phyloP scores from a whole-genome alignment of 1,140 invertebrate genomes.

The Hirudo medicinalis region DNA sequence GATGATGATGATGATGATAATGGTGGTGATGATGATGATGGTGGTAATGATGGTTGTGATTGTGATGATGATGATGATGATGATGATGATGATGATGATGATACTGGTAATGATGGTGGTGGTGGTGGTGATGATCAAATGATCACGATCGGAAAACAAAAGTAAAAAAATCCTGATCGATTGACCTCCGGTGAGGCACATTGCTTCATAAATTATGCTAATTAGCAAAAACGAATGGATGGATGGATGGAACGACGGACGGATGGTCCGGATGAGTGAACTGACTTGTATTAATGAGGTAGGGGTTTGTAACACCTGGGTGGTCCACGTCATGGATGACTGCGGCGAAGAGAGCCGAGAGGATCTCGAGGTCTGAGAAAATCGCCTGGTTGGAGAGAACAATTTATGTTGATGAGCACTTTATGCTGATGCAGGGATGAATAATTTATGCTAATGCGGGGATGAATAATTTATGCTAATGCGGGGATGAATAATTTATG shows the following conservation, averaged over 20 bases:
- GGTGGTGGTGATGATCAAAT: too few relatives aligned
- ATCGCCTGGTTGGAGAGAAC: conserved; percentile 53
- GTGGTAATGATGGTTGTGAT: background rate
- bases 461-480: too few relatives aligned
- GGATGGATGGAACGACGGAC: too few relatives aligned
- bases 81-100: too few relatives aligned
- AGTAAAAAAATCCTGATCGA: too few relatives aligned
- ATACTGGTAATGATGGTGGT: too few relatives aligned
- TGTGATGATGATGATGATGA: background rate
- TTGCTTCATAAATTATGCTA: background rate
- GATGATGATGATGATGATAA: conserved; percentile 12
- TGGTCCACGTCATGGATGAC: conserved; percentile 47
- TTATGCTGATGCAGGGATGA: too few relatives aligned
- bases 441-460: too few relatives aligned
- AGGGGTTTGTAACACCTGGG: conserved; percentile 46
- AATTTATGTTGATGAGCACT: too few relatives aligned
- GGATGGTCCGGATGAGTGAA: background rate
- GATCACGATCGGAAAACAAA: too few relatives aligned
- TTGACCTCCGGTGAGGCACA: too few relatives aligned
- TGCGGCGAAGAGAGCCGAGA: conserved; percentile 45
- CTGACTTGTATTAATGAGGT: conserved; percentile 43
- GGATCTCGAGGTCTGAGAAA: conserved; percentile 44
- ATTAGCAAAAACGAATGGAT: background rate
- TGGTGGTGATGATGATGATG: conserved; percentile 10
- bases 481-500: too few relatives aligned